phyloP scores from a whole-genome alignment of 2,888 invertebrate genomes.

The Leptinotarsa tumamoca region DNA sequence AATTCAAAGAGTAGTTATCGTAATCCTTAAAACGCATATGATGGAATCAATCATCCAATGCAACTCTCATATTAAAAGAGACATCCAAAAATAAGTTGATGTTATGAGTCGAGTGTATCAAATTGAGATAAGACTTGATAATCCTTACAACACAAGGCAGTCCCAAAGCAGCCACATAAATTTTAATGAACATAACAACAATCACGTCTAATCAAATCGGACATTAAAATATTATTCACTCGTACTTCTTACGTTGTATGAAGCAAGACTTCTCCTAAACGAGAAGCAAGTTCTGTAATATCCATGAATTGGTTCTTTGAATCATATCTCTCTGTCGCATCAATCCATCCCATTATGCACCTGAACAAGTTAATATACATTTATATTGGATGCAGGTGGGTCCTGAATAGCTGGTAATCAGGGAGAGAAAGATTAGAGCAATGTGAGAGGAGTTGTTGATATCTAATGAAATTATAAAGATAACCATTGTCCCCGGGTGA shows the following conservation, averaged over 20 bases:
- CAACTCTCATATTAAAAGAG: too few species aligned
- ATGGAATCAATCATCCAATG: too few species aligned
- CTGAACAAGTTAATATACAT: constrained; percentile 36
- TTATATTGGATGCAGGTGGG: constrained; percentile 37
- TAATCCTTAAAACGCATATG: too few species aligned
- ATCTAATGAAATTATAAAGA: constrained; percentile 27
- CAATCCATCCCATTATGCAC: constrained; percentile 27
- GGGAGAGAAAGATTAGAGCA: constrained; percentile 12
- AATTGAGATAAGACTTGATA: too few species aligned
- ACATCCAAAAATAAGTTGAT: too few species aligned
- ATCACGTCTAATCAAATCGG: too few species aligned
- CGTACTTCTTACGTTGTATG: too few species aligned
- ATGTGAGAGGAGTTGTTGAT: constrained; percentile 26
- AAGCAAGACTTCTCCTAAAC: neutral
- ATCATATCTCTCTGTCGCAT: constrained; percentile 19
- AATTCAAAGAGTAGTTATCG: too few species aligned
- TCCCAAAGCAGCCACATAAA: too few species aligned
- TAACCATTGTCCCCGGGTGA: constrained; percentile 10
- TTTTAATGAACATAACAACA: too few species aligned
- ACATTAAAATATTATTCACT: neutral
- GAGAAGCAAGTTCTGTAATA: neutral
- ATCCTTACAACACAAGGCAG: too few species aligned
- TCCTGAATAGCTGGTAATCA: constrained; percentile 28
- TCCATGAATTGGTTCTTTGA: constrained; percentile 22
- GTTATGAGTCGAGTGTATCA: too few species aligned